Evolutionary conservation across 1,140 invertebrate genomes (phyloP), one percentile per base, ranked within the genome.

Genomic region (Pseudobourletiella spinata): DNA sequence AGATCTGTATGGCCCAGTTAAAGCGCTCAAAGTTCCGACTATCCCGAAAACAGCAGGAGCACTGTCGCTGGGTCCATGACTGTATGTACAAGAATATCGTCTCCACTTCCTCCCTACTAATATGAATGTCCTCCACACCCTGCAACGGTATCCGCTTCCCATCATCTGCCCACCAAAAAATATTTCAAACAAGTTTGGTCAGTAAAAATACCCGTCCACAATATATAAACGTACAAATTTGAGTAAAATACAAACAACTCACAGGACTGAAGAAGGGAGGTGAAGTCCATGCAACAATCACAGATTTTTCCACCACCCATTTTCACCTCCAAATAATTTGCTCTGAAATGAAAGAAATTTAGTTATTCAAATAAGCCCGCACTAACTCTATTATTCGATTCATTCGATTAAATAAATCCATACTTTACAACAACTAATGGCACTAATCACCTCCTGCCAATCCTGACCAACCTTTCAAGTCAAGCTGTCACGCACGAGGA

Each of bases 1-100:
- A 81, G 57, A 86, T 86, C 72, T 93, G 89, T 44, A 89, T 86
- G 56, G 92, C 77, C 71, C 87, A 80, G 75, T 89, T 90, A 71
- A 92, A 89, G 68, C 88, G 80, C 74, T 93, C 89, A 77, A 91
- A 89, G 73, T 93, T 92, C 75, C 91, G 91, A 57, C 83, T 81
- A 77, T 92, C 90, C 64, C 89, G 83, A 76, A 89, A 93, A 77
- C 88, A 89, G 75, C 89, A 93, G 84, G 91, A 89, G 73, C 91
- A 95, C 78, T 93, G 90, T 71, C 88, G 82, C 76, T 86, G 84
- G 58, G 83, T 82, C 84, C 84, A 87, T 29, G 81, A 79, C 70
- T 84, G 79, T 65, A 84, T 82, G 73, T 84, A 86, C 63, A 80
- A 78, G 66, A 84, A 78, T 57, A 85, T 81, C 57, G 78, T 80